These are phyloP conservation scores for Dendrolimus punctatus DNA, from an alignment of 1,140 invertebrate genomes.

Conservation along the genomic window DNA sequence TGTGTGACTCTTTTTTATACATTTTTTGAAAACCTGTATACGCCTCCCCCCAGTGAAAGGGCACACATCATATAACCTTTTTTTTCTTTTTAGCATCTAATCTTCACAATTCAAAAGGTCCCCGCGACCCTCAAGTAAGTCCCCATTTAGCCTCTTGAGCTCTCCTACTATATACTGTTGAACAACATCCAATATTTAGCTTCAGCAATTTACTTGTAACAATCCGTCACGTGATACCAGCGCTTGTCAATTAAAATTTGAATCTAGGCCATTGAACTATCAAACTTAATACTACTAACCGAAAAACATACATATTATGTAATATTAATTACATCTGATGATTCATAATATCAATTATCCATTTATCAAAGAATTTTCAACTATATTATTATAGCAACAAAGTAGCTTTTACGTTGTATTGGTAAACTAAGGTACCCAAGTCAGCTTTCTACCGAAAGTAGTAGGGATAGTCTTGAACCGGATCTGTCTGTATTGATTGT, in stretches of 20 bases:
- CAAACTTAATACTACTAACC: conserved; percentile 31
- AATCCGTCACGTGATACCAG: too few species aligned
- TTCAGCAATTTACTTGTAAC: too few species aligned
- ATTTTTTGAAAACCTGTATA: too few species aligned
- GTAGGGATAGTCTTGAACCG: conserved; percentile 32
- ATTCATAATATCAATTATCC: conserved; percentile 15
- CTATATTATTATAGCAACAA: conserved; percentile 10
- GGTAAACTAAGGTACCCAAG: conserved; percentile 14
- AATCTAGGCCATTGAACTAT: conserved; percentile 3
- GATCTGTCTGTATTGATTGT: conserved; percentile 30
- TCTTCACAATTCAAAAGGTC: too few species aligned
- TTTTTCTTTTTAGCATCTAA: too few species aligned
- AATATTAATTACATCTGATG: conserved; percentile 30
- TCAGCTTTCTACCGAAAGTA: conserved; percentile 50
- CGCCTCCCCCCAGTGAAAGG: too few species aligned
- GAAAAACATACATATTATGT: conserved; percentile 46
- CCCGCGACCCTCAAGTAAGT: too few species aligned
- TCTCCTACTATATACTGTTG: too few species aligned
- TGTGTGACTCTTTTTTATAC: too few species aligned
- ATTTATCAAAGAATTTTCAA: conserved; percentile 9
- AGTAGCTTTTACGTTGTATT: conserved; percentile 11
- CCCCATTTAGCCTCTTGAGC: too few species aligned
- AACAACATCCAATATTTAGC: too few species aligned
- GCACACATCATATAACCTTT: too few species aligned
- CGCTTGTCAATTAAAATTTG: background rate